Percentiles rank a stretch among this genome's conserved stretches.
phyloP scores from a whole-genome alignment of 2,113 vertebrate genomes.

The Neomonachus schauinslandi region DNA sequence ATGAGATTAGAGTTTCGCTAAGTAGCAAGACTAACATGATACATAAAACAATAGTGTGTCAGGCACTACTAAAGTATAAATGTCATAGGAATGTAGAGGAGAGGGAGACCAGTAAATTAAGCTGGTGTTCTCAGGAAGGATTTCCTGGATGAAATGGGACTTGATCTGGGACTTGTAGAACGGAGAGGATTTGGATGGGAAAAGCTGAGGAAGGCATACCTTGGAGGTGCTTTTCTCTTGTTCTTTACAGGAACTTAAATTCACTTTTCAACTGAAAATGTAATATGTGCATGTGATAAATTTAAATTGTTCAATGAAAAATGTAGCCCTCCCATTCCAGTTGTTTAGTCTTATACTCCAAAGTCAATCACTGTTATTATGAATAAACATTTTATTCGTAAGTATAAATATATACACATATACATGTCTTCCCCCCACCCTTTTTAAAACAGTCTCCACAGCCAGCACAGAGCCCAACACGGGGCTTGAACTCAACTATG shows the following conservation, averaged over 20 bases:
- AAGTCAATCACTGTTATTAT: not conserved
- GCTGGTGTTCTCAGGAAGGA: not conserved
- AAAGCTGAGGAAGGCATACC: not conserved
- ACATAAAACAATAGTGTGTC: conserved; percentile 26
- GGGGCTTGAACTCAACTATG: not conserved
- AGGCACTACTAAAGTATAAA: not conserved
- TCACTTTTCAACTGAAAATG: conserved; percentile 56
- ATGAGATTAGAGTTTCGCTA: conserved; percentile 30
- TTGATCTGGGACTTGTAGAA: conserved; percentile 35
- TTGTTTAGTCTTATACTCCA: conserved; percentile 42
- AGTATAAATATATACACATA: not conserved
- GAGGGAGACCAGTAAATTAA: conserved; percentile 26
- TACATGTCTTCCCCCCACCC: not conserved
- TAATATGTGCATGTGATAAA: conserved; percentile 37
- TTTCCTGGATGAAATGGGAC: conserved; percentile 13
- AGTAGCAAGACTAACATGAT: conserved; percentile 13
- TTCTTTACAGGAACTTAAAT: conserved; percentile 39
- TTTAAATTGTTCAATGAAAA: conserved; percentile 38
- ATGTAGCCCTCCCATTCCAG: not conserved
- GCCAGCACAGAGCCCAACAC: not conserved
- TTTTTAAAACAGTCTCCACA: not conserved
- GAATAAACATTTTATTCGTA: not conserved
- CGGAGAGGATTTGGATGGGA: conserved; percentile 36
- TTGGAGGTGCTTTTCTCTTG: conserved; percentile 12
- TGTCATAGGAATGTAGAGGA: conserved; percentile 1